phyloP scores from a whole-genome alignment of 2,888 invertebrate genomes.

The Graphium colonna region DNA sequence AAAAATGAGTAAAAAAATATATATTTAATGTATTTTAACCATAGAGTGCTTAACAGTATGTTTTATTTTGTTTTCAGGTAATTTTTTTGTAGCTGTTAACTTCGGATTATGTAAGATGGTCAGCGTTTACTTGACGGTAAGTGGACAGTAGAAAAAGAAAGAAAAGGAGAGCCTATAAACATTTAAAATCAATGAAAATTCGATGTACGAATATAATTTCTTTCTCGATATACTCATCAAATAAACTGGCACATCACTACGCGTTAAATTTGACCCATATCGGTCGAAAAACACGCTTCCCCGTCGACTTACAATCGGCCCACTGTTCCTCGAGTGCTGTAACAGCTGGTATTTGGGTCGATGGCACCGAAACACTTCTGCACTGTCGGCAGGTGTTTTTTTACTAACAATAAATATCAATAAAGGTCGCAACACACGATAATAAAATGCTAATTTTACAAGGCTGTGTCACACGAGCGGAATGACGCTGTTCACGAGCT shows the following conservation, averaged over 20 bases:
- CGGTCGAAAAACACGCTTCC: conserved; percentile 59
- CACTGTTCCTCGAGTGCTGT: conserved; percentile 49
- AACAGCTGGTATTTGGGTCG: conserved; percentile 58
- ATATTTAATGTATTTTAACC: too few species aligned
- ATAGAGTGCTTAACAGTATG: too few species aligned
- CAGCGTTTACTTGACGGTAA: too few species aligned
- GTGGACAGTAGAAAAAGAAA: background rate
- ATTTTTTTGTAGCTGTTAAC: background rate
- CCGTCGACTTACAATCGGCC: conserved; percentile 60
- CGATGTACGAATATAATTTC: conserved; percentile 1
- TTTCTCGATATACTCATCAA: conserved; percentile 30
- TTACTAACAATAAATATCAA: conserved; percentile 17
- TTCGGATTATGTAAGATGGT: background rate
- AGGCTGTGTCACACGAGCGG: conserved; percentile 12
- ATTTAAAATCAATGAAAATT: too few species aligned
- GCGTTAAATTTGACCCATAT: conserved; percentile 61
- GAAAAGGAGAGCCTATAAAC: background rate
- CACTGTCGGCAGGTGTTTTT: conserved; percentile 28
- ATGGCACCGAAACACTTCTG: conserved; percentile 44
- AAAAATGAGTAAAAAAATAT: too few species aligned
- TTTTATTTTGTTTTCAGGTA: conserved; percentile 19
- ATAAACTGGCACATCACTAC: conserved; percentile 38
- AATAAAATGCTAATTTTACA: conserved; percentile 23
- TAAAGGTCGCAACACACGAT: conserved; percentile 15
- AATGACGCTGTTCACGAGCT: conserved; percentile 12